phyloP scores from a whole-genome alignment of 35 echinoderm and acorn worm species.

The Apostichopus parvimensis region DNA sequence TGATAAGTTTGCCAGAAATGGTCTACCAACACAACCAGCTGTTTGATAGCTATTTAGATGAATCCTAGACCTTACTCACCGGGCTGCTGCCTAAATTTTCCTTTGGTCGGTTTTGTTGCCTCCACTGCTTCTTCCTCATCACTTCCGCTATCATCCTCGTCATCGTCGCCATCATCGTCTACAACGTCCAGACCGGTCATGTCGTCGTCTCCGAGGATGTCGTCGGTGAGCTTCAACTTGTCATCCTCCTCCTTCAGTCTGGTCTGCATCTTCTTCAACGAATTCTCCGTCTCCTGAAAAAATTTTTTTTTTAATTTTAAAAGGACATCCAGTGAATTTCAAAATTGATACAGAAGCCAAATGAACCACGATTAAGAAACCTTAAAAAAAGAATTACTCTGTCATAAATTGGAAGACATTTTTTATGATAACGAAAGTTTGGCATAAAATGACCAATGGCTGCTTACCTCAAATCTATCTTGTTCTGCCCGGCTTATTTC shows the following conservation, averaged over 20 bases:
- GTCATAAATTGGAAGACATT: too few relatives aligned
- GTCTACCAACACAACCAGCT: too few relatives aligned
- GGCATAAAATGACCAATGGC: not conserved
- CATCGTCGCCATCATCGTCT: conserved; percentile 81
- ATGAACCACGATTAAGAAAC: not conserved
- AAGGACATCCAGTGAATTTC: too few relatives aligned
- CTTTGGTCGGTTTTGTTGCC: not conserved
- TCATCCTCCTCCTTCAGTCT: conserved; percentile 85
- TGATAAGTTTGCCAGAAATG: too few relatives aligned
- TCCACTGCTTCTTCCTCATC: conserved; percentile 70
- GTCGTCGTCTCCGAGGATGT: conserved; percentile 82
- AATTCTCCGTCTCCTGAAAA: conserved; percentile 86
- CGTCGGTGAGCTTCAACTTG: conserved; percentile 64
- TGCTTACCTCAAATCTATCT: conserved; percentile 93
- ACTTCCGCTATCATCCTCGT: conserved; percentile 70
- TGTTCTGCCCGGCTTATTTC: conserved; percentile 92
- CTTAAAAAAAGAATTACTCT: not conserved
- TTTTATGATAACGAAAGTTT: not conserved
- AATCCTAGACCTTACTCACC: not conserved
- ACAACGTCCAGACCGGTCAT: conserved; percentile 60
- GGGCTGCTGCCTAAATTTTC: conserved; percentile 57
- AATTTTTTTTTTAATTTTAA: too few relatives aligned
- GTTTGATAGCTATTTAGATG: too few relatives aligned
- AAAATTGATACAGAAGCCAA: too few relatives aligned
- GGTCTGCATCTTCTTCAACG: conserved; percentile 88